Evolutionary conservation across 2,888 invertebrate genomes (phyloP).

Genomic region (Chrysotoxum bicinctum): DNA sequence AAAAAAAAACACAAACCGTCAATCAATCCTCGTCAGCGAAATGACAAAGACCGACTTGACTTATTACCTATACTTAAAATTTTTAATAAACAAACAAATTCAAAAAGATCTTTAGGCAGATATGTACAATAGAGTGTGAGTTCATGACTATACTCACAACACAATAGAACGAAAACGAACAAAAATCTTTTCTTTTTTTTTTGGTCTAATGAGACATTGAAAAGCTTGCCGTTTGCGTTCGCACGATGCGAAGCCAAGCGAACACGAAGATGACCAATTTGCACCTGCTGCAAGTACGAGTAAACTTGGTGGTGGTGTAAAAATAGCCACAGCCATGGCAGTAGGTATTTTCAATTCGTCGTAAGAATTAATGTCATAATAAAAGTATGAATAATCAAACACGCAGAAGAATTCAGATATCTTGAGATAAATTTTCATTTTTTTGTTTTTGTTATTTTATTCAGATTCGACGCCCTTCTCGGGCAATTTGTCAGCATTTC

Average conservation of each 20-base stretch:
- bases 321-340: background rate
- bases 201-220: constrained; percentile 9
- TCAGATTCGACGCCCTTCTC: constrained; percentile 40
- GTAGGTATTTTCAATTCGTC: background rate
- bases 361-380: background rate
- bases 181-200: background rate
- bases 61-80: constrained; percentile 1
- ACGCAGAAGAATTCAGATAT: background rate
- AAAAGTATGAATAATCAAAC: constrained; percentile 1
- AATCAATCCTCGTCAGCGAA: constrained; percentile 10
- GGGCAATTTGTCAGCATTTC: constrained; percentile 17
- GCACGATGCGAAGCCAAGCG: background rate
- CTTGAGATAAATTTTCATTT: background rate
- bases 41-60: background rate
- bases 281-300: background rate
- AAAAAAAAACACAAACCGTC: background rate
- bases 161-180: background rate
- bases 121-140: background rate
- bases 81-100: constrained; percentile 6
- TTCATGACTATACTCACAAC: background rate
- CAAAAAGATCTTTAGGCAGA: background rate
- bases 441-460: background rate
- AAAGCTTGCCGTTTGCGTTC: background rate
- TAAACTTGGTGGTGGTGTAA: background rate
- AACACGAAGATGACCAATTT: background rate